Evolutionary conservation across 2,888 invertebrate species (phyloP).

Genomic region (Agrotis ipsilon): DNA sequence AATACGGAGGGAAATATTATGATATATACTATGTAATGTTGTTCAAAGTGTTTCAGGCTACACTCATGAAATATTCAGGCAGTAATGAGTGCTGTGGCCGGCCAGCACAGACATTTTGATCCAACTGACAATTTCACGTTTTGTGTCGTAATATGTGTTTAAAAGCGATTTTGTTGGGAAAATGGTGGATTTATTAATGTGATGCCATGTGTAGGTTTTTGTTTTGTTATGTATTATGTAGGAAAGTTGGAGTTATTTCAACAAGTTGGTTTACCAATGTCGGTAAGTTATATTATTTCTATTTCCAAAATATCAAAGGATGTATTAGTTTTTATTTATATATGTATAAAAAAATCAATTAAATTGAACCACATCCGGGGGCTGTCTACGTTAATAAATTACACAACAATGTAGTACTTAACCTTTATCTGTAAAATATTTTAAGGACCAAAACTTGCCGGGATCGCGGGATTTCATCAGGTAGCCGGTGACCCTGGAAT

Average conservation of each 20-base stretch:
- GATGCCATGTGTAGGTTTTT: background rate
- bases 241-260: background rate
- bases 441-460: too few relatives aligned
- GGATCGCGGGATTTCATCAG: too few relatives aligned
- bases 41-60: slow-evolving; percentile 48
- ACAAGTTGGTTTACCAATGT: background rate
- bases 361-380: too few relatives aligned
- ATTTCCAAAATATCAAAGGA: background rate
- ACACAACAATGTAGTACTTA: too few relatives aligned
- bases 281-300: background rate
- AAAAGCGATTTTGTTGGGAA: slow-evolving; percentile 31
- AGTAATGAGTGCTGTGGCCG: slow-evolving; percentile 50
- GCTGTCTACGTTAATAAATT: too few relatives aligned
- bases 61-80: slow-evolving; percentile 62
- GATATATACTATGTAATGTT: slow-evolving; percentile 64
- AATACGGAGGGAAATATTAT: slow-evolving; percentile 64
- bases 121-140: slow-evolving; percentile 60
- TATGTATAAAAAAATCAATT: too few relatives aligned
- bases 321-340: too few relatives aligned
- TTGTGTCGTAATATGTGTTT: slow-evolving; percentile 49
- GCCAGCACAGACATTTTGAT: slow-evolving; percentile 61
- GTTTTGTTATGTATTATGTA: slow-evolving; percentile 1
- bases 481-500: too few relatives aligned
- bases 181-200: slow-evolving; percentile 24
- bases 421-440: too few relatives aligned